phyloP scores from a whole-genome alignment of 2,888 invertebrate species.

The Invenusta paracnida region DNA sequence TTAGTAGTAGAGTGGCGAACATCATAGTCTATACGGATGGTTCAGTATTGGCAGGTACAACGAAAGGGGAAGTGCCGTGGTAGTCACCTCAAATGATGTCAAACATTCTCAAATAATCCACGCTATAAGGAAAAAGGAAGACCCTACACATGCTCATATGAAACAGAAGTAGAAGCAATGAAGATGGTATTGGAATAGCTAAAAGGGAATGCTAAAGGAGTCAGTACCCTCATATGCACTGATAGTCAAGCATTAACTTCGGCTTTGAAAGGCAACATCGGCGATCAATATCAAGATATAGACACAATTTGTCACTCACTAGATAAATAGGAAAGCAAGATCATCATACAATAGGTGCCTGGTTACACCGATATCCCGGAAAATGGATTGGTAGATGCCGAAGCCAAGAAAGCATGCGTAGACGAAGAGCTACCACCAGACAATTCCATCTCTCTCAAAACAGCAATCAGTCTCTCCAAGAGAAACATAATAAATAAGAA shows the following conservation, averaged over 20 bases:
- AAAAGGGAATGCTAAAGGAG: background rate
- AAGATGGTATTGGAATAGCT: background rate
- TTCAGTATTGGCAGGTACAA: background rate
- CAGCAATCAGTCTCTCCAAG: background rate
- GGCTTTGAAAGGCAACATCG: background rate
- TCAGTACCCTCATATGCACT: background rate
- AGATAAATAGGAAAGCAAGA: background rate
- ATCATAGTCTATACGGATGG: background rate
- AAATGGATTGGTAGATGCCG: background rate
- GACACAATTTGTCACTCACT: background rate
- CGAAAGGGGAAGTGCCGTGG: background rate
- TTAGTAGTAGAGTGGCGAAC: background rate
- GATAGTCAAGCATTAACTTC: background rate
- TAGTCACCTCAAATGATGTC: background rate
- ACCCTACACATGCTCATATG: background rate
- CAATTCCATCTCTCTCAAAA: background rate
- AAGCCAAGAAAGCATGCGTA: background rate
- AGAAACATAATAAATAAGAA: background rate
- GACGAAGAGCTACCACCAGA: background rate
- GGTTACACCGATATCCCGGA: background rate
- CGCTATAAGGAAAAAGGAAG: background rate
- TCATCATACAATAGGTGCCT: background rate
- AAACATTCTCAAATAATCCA: background rate
- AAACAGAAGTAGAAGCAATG: background rate
- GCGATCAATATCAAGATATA: background rate